Conservation (phyloP, 2,888 invertebrate genomes). For the Ptycholaimellus sp. region DNA sequence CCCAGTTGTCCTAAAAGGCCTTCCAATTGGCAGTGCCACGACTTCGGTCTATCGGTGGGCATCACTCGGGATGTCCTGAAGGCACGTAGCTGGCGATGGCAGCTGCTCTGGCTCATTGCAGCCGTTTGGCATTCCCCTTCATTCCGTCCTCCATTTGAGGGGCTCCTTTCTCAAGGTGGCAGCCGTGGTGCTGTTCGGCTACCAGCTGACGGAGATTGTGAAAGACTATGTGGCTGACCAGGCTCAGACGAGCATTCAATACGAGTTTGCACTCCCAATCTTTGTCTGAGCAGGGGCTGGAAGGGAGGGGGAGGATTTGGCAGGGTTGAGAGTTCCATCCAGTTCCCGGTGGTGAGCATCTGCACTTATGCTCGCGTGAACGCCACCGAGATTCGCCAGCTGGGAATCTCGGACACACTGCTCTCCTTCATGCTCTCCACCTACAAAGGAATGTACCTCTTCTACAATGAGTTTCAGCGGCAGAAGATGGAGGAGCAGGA, state of each 20-base stretch:
- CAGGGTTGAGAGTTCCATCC: too few relatives aligned
- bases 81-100: background rate
- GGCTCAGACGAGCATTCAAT: background rate
- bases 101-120: background rate
- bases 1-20: too few relatives aligned
- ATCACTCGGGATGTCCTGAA: background rate
- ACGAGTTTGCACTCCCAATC: too few relatives aligned
- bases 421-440: constrained; percentile 1
- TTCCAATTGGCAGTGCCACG: too few relatives aligned
- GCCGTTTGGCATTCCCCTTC: too few relatives aligned
- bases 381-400: background rate
- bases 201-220: too few relatives aligned
- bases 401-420: background rate
- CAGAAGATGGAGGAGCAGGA: too few relatives aligned
- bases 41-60: background rate
- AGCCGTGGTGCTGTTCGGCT: too few relatives aligned
- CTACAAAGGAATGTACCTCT: constrained; percentile 4
- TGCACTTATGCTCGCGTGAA: constrained; percentile 3
- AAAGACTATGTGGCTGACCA: background rate
- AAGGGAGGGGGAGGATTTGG: too few relatives aligned
- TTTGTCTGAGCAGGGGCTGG: too few relatives aligned
- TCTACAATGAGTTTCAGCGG: constrained; percentile 4
- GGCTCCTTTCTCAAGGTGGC: too few relatives aligned
- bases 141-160: too few relatives aligned
- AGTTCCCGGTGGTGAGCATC: constrained; percentile 2